Conservation (phyloP, 2,888 invertebrate species). For the Leptura quadrifasciata region DNA sequence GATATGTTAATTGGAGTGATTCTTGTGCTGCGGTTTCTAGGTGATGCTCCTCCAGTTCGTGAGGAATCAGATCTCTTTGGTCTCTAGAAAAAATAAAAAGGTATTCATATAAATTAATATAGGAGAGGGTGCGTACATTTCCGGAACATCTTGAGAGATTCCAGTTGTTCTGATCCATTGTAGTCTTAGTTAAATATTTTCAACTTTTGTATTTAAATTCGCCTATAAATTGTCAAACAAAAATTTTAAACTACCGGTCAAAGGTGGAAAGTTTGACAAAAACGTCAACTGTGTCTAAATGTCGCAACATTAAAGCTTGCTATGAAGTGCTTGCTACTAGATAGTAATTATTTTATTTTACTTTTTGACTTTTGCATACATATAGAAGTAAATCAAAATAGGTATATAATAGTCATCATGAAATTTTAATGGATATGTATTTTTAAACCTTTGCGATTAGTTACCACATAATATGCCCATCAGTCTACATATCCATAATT, state of each 20-base stretch:
- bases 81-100: slow-evolving; percentile 41
- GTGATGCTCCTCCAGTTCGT: slow-evolving; percentile 45
- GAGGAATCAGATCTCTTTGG: slow-evolving; percentile 50
- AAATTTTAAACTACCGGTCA: slow-evolving; percentile 42
- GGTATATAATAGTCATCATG: too few relatives aligned
- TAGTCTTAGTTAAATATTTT: neutral
- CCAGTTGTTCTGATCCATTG: slow-evolving; percentile 54
- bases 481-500: too few relatives aligned
- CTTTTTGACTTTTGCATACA: too few relatives aligned
- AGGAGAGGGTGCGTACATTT: slow-evolving; percentile 39
- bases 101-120: neutral
- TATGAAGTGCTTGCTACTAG: neutral
- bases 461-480: too few relatives aligned
- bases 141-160: slow-evolving; percentile 43
- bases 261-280: slow-evolving; percentile 50
- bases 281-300: slow-evolving; percentile 41
- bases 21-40: slow-evolving; percentile 48
- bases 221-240: slow-evolving; percentile 40
- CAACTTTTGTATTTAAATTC: slow-evolving; percentile 10
- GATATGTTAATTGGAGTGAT: slow-evolving; percentile 47
- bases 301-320: neutral
- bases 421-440: too few relatives aligned
- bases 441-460: too few relatives aligned
- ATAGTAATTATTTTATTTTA: neutral
- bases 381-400: too few relatives aligned